Evolutionary conservation across 2,888 invertebrate genomes (phyloP).

Genomic region (Mimas tiliae): DNA sequence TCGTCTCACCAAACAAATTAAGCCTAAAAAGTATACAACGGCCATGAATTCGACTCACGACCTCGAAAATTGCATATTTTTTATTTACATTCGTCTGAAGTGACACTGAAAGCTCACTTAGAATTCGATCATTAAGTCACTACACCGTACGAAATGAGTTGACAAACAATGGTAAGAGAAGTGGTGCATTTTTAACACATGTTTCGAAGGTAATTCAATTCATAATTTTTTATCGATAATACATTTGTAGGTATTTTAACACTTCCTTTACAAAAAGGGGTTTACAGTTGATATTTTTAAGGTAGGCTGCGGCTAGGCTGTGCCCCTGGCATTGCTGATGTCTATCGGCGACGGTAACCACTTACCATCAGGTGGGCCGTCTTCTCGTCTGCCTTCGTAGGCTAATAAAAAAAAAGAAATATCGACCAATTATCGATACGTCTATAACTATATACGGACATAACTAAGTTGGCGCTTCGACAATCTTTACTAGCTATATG

Average conservation of each 20-base stretch:
- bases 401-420: too few relatives aligned
- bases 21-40: neutral
- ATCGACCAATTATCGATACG: too few relatives aligned
- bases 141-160: neutral
- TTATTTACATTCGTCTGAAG: slow-evolving; percentile 9
- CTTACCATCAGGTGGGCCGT: too few relatives aligned
- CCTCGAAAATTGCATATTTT: slow-evolving; percentile 7
- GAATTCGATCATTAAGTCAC: slow-evolving; percentile 9
- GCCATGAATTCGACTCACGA: neutral
- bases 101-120: slow-evolving; percentile 18
- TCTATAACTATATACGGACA: too few relatives aligned
- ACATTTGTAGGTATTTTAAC: neutral
- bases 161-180: neutral
- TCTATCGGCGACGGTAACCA: too few relatives aligned
- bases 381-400: too few relatives aligned
- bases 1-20: neutral
- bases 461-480: too few relatives aligned
- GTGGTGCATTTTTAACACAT: slow-evolving; percentile 1
- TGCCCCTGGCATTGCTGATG: too few relatives aligned
- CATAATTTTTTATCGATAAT: neutral
- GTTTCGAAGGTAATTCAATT: neutral
- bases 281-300: too few relatives aligned
- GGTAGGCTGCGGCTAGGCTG: too few relatives aligned
- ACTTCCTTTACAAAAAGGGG: too few relatives aligned
- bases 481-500: too few relatives aligned